These are phyloP conservation scores for Molossus molossus DNA, from an alignment of 2,797 vertebrate species.

Conservation along the genomic window DNA sequence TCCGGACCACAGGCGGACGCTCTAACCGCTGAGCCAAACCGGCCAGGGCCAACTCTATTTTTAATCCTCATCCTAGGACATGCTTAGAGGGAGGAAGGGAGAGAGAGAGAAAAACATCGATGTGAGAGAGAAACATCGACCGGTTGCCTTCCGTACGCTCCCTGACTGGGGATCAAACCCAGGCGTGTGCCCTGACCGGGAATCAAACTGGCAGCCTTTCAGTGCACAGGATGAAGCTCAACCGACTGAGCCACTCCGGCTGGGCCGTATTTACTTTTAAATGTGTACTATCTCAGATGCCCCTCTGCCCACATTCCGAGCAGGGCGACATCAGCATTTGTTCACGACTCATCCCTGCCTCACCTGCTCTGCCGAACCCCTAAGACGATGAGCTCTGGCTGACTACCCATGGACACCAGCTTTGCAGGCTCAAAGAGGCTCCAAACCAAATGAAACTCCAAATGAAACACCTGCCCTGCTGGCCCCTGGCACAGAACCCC, in stretches of 20 bases:
- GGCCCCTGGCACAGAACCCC: constrained; percentile 26
- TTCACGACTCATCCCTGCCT: constrained; percentile 11
- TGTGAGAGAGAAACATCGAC: background rate
- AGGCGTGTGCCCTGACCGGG: background rate
- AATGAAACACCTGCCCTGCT: constrained; percentile 61
- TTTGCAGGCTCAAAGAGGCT: constrained; percentile 48
- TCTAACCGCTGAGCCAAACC: too few relatives aligned
- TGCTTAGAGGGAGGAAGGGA: background rate
- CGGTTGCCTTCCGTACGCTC: background rate
- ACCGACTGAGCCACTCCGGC: background rate
- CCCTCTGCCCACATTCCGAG: background rate
- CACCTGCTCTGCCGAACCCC: constrained; percentile 43
- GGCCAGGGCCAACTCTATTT: background rate
- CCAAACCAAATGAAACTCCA: constrained; percentile 63
- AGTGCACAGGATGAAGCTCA: background rate
- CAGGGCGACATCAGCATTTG: background rate
- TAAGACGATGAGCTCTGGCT: constrained; percentile 39
- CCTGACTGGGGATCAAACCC: background rate
- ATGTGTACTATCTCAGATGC: background rate
- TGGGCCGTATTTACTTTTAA: constrained; percentile 50
- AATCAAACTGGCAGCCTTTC: background rate
- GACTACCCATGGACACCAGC: background rate
- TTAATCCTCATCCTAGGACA: background rate
- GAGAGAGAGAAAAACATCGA: background rate
- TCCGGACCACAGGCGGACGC: too few relatives aligned